Base-by-base conservation (phyloP, 2,113 vertebrate genomes). In the Abramis brama region DNA sequence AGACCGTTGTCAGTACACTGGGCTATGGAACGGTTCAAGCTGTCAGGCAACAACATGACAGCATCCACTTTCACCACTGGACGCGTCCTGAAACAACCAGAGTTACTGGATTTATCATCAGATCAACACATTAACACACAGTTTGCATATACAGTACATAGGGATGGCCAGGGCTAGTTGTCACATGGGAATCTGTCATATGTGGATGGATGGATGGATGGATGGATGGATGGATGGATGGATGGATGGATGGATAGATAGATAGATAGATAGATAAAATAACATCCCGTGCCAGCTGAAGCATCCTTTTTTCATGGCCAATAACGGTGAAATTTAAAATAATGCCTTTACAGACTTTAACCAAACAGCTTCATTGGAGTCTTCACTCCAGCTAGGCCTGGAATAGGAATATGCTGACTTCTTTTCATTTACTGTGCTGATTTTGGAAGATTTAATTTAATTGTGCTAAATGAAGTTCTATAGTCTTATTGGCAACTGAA, bases 11-110 rank as follows among this genome's bases (percentile, higher is more conserved):
- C 95, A 33, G 47, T 2, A 83, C 97, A 99, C 82, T 95, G 91
- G 50, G 93, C 89, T 85, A 93, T 91, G 27, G 90, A 96, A 79
- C 93, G 94, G 84, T 98, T 97, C 87, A 99, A 90, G 82, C 95
- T 93, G 76, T 91, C 90, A 2, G 96, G 95, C 87, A 98, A 92
- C 6, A 88, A 88, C 91, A 99, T 92, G 62, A 91, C 94, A 21
- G 94, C 96, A 86, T 97, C 93, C 64, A 98, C 95, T 90, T 94
- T 95, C 89, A 99, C 92, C 73, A 99, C 96, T 0, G 98, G 97
- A 73, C 96, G 97, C 82, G 97, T 96, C 94, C 98, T 99, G 90
- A 59, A 77, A 45, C 5, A 70, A 8, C 39, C 36, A 59, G n/a
- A 86, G 19, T 50, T 25, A 50, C 7, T 25, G 73, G 43, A 6